Evolutionary conservation across 2,113 vertebrate species (phyloP), one percentile per base, ranked within the genome.

Genomic region (Perca schrenkii): DNA sequence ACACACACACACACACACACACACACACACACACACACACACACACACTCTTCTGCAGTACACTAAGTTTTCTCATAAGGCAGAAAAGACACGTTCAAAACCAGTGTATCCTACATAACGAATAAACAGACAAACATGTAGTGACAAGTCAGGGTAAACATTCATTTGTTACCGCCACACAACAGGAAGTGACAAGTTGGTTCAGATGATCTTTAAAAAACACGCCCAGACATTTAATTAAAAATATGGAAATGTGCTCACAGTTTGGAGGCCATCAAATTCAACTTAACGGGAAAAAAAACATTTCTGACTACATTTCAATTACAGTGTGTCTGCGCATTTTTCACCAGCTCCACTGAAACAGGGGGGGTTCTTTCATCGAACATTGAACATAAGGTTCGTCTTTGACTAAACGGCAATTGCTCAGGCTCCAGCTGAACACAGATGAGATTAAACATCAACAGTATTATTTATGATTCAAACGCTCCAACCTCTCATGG

Each of bases 221-320:
- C 69, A 88, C 50, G 62, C 66, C 84, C 86, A 88, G 86, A 89
- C 81, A 91, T 95, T 94, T 94, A 94, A 96, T 96, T 94, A 95
- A 92, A 95, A 96, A 94, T 95, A 95, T 96, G 95, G 92, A 91
- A 95, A 96, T 95, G 58, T 34, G 3, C 47, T 75, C 72, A 77
- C 82, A 87, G 90, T 92, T 91, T 90, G 82, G 85, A 91, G 86
- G 86, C 87, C 56, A 93, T 93, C 71, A 87, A 94, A 92, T 90
- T 92, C 82, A 92, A 79, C 75, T 92, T 94, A 92, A 91, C 85
- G 21, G 62, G 67, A 84, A 70, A 69, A 89, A 93, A 73, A 91
- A 86, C 28, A 90, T 80, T 87, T 89, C 89, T 67, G 88, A 94
- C 85, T 88, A 90, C 75, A 87, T 93, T 94, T 93, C 90, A 94